Base-by-base conservation (phyloP, 2,797 vertebrate genomes). In the Agapornis canus region DNA sequence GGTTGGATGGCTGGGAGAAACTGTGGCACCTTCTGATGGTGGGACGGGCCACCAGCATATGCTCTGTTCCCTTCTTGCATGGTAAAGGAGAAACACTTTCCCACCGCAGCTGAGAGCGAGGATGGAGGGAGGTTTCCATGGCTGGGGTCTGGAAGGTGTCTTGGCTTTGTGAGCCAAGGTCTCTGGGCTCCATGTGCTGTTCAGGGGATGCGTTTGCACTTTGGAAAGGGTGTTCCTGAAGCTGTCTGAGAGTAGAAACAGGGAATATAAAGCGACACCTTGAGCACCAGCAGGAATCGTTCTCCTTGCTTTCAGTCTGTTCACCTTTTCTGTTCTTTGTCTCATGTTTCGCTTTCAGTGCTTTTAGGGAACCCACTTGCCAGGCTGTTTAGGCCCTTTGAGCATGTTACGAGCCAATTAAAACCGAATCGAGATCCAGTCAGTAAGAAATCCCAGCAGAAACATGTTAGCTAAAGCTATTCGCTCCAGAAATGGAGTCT, bases 381-480 rank as follows among this genome's bases (percentile, higher is more conserved):
- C 61, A 42, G 59, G 51, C 65, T 63, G 6, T 82, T 81, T 60
- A 26, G 7, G 25, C 32, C 88, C 78, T 96, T 75, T 26, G 51
- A 79, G 73, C 43, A 1, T 23, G 15, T 21, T 89, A 43, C 32
- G 60, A 80, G 21, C 56, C 84, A 79, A 90, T 73, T 37, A 43
- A 87, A 66, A 92, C 43, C 72, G 51, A 35, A 68, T 19, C 84
- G 83, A 81, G 94, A 75, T 77, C 69, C 83, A 51, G 40, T 69
- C 87, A 75, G 9, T 75, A 76, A 78, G 64, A 92, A 92, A 86
- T 84, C 72, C 78, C 57, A 35, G 49, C 54, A 90, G 75, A 65
- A 82, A 48, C 12, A 11, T 16, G 5, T 70, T 64, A 54, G 19
- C 25, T 82, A 31, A 71, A 27, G 75, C 70, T 61, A 42, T 69